Evolutionary conservation across 1,140 invertebrate species (phyloP).

Genomic region (Aleiodes sp.): DNA sequence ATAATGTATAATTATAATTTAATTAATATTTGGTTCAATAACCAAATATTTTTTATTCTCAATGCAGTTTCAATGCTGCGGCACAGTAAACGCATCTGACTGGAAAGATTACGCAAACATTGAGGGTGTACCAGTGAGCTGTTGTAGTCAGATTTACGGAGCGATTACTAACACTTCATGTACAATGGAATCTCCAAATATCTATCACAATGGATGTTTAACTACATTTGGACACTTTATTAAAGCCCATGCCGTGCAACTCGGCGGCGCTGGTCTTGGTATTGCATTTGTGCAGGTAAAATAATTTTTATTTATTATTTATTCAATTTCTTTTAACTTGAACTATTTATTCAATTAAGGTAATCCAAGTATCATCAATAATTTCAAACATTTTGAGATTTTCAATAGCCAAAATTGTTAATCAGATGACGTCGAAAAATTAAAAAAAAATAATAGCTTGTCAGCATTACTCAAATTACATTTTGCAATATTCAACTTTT

Average conservation of each 20-base stretch:
- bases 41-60: slow-evolving; percentile 4
- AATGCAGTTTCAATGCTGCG: slow-evolving; percentile 78
- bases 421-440: neutral
- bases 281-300: slow-evolving; percentile 79
- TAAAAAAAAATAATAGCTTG: neutral
- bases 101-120: slow-evolving; percentile 65
- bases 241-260: slow-evolving; percentile 73
- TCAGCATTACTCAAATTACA: no score
- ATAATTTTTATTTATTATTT: neutral
- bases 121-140: slow-evolving; percentile 69
- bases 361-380: neutral
- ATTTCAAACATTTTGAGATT: neutral
- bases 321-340: neutral
- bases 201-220: slow-evolving; percentile 68
- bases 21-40: neutral
- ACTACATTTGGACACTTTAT: slow-evolving; percentile 71
- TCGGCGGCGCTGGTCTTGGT: slow-evolving; percentile 79
- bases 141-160: slow-evolving; percentile 55
- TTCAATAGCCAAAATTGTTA: no score
- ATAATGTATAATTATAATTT: slow-evolving; percentile 31
- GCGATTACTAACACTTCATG: slow-evolving; percentile 62
- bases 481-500: no score
- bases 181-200: slow-evolving; percentile 27
- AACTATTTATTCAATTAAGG: neutral
- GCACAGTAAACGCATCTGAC: slow-evolving; percentile 69